Conservation (phyloP, 2,888 invertebrate genomes). For the Didymodactylos carnosus region DNA sequence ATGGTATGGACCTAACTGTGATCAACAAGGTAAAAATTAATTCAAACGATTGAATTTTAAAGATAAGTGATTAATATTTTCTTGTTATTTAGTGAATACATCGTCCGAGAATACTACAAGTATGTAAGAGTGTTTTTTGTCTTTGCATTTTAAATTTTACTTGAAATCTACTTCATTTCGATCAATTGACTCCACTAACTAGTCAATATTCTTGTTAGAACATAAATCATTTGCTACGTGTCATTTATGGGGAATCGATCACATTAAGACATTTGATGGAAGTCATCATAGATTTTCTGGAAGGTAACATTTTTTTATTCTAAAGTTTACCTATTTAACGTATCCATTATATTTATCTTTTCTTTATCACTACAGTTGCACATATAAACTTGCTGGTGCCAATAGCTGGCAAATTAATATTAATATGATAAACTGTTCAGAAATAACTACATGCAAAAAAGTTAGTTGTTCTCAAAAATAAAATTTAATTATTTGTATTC, state of each 20-base stretch:
- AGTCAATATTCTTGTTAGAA: neutral
- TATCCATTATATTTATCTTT: neutral
- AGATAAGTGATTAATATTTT: too few relatives aligned
- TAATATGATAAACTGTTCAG: neutral
- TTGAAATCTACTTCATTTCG: neutral
- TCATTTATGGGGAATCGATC: conserved; percentile 2
- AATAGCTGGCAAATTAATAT: conserved; percentile 10
- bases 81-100: too few relatives aligned
- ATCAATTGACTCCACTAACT: neutral
- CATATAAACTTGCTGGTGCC: conserved; percentile 4
- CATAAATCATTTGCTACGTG: conserved; percentile 3
- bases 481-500: neutral
- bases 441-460: neutral
- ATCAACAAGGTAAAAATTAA: neutral
- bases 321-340: neutral
- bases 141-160: too few relatives aligned
- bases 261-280: conserved; percentile 11
- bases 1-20: neutral
- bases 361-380: conserved; percentile 2
- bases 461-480: neutral
- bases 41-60: neutral
- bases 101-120: too few relatives aligned
- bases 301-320: conserved; percentile 1
- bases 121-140: too few relatives aligned
- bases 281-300: conserved; percentile 1